Base-by-base conservation (phyloP, 2,113 vertebrate genomes). In the Lycocorax pyrrhopterus region DNA sequence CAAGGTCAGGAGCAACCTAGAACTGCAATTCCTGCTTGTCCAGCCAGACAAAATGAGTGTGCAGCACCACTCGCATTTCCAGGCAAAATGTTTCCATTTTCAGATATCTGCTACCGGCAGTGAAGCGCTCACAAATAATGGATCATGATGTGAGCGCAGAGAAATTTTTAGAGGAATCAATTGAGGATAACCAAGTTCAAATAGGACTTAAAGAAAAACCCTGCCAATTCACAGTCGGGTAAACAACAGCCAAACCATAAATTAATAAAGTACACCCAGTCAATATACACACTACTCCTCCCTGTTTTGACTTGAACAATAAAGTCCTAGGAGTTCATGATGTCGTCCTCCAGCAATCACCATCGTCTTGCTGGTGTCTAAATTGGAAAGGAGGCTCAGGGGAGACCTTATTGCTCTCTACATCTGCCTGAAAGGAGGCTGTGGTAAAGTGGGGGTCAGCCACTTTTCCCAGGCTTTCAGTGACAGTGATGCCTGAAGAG, bases 181-280 rank as follows among this genome's bases (percentile, higher is more conserved):
- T 25, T 91, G 77, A 87, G 95, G 81, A 89, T 59, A 95, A 93
- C 47, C 30, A 89, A 92, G 96, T 75, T 84, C 39, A 91, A 71
- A 91, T 1, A 58, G 43, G 30, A 33, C 59, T 84, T 77, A 33
- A 84, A 87, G 55, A 83, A 91, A 92, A 87, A 66, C 62, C 43
- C 37, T 33, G 51, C 29, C 46, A 77, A 62, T 89, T 84, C 59
- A 58, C 37, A 33, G 26, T 46, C 0, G 0, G n/a, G 29, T 35
- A 87, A 81, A 67, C 74, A 78, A 51, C 22, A 89, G 74, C 66
- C 37, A 71, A 82, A n/a, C 27, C 20, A 49, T 58, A 71, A 93
- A 71, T 78, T 46, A 66, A 84, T 67, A 18, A 78, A 84, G 35
- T 77, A 32, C 21, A 49, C 20, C 4, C 47, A 71, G 78, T 1